Evolutionary conservation across 2,113 vertebrate genomes (phyloP), one percentile per base, ranked within the genome.

Genomic region (Phylloscopus trochiloides): DNA sequence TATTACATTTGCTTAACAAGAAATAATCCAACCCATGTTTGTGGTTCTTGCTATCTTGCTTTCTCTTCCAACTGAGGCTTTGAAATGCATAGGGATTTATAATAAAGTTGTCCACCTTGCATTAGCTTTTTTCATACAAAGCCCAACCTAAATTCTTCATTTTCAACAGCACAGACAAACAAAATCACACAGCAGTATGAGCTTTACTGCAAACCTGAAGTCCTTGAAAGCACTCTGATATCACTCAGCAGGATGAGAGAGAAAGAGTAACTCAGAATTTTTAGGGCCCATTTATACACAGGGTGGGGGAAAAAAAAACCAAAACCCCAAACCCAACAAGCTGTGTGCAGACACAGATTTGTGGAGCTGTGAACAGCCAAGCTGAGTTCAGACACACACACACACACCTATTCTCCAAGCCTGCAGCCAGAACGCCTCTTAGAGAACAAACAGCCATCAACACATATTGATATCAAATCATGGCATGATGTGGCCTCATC

Each of bases 1-100:
- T 68, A 86, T 73, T 92, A 80, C 71, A 80, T 96, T 96, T 76
- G 48, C 86, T 78, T 94, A 96, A 92, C 86, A 83, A 95, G 92
- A 97, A 95, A 90, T 92, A 92, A 95, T 80, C 83, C 95, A 89
- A 82, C 50, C 75, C 88, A 74, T 74, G 88, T 95, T 94, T 90
- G 75, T 79, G 86, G 85, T 90, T 86, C 89, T 90, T 93, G 68
- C 90, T 95, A 77, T 96, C 96, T 96, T 88, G 62, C 70, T 68
- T 94, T 94, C 86, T 90, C 58, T 90, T 91, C 93, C 91, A 97
- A 67, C 62, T 29, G 57, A 51, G 92, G 52, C 88, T 95, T 96
- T 86, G 77, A 89, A 92, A 93, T 28, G 40, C 45, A 70, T 17
- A 84, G 43, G 51, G 87, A 58, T 74, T 55, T 71, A 58, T 48